Percentiles rank a stretch among this genome's conserved stretches.
These are phyloP conservation scores for Furcifer pardalis DNA, from an alignment of 2,797 vertebrate species.

Conservation along the genomic window DNA sequence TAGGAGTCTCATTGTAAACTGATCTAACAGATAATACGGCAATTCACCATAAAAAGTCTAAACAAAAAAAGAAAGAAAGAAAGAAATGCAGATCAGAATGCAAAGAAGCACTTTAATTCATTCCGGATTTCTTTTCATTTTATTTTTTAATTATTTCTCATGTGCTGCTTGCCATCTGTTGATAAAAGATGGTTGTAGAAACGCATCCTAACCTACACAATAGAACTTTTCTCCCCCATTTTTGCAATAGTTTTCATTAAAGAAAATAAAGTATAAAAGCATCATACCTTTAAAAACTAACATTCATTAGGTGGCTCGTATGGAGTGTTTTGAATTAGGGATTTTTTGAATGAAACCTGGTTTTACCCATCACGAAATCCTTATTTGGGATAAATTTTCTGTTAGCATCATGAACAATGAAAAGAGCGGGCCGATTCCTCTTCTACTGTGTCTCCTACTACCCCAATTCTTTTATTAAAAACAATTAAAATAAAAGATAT, in stretches of 20 bases:
- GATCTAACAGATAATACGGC: constrained; percentile 88
- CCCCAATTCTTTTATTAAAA: constrained; percentile 78
- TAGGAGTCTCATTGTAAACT: constrained; percentile 86
- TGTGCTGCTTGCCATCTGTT: constrained; percentile 83
- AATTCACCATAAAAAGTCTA: constrained; percentile 86
- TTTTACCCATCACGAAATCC: constrained; percentile 57
- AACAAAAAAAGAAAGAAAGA: constrained; percentile 66
- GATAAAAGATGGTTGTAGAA: constrained; percentile 80
- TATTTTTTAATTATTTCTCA: constrained; percentile 84
- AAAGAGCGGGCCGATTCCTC: constrained; percentile 58
- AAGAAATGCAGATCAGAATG: constrained; percentile 77
- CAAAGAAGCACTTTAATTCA: constrained; percentile 85
- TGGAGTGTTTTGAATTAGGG: constrained; percentile 73
- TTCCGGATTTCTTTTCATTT: constrained; percentile 83
- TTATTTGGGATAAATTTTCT: constrained; percentile 73
- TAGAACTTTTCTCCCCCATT: constrained; percentile 70
- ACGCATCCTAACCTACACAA: constrained; percentile 76
- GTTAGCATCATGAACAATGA: constrained; percentile 74
- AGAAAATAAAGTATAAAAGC: constrained; percentile 71
- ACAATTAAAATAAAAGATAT: constrained; percentile 76
- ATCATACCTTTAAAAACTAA: constrained; percentile 59
- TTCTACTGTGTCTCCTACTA: constrained; percentile 73
- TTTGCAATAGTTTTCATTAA: constrained; percentile 71
- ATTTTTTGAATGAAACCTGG: constrained; percentile 70
- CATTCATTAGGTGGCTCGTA: constrained; percentile 73